Evolutionary conservation across 2,113 vertebrate genomes (phyloP).

Genomic region (Ia io): DNA sequence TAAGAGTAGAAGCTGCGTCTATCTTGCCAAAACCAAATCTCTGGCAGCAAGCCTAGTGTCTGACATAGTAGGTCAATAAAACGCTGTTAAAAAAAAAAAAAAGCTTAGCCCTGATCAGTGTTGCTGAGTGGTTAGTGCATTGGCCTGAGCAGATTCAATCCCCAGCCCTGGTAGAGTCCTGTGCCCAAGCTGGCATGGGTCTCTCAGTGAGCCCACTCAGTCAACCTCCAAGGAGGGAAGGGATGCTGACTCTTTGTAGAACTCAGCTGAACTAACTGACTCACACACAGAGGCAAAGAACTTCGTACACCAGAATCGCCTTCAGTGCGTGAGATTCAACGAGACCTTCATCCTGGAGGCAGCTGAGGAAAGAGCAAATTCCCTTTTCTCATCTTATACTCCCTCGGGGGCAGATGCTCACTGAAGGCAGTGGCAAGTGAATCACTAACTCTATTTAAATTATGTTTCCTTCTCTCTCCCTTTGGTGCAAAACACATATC

Average conservation of each 20-base stretch:
- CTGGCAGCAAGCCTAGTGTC: background rate
- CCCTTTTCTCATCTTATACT: too few species aligned
- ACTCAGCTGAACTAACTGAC: background rate
- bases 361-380: background rate
- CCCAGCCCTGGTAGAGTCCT: background rate
- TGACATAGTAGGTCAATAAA: background rate
- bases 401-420: background rate
- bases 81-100: background rate
- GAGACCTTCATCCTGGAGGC: background rate
- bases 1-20: background rate
- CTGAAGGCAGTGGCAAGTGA: background rate
- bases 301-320: background rate
- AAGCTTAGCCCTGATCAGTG: background rate
- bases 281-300: background rate
- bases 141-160: background rate
- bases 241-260: background rate
- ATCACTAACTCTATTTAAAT: background rate
- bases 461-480: background rate
- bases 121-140: background rate
- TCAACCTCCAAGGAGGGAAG: background rate
- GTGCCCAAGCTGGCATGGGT: background rate
- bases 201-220: background rate
- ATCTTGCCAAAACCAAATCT: background rate
- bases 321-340: background rate
- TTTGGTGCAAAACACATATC: background rate